Percentiles rank a stretch among this genome's conserved stretches.
phyloP scores from a whole-genome alignment of 2,797 vertebrate genomes.

The Streptopelia turtur region DNA sequence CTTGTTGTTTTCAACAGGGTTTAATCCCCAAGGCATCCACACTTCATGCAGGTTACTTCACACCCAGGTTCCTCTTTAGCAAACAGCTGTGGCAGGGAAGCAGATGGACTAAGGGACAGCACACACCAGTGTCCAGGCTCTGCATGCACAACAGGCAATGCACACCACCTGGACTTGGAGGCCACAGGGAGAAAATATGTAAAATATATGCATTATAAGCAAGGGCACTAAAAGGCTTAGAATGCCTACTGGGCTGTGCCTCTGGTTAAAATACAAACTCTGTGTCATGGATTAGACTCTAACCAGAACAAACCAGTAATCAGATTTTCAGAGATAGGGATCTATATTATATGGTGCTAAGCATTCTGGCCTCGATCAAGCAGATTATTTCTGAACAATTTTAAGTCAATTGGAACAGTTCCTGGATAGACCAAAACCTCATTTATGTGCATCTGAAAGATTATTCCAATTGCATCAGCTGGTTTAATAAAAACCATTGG shows the following conservation, averaged over 20 bases:
- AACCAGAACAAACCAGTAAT: slow-evolving; percentile 45
- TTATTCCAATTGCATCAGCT: slow-evolving; percentile 46
- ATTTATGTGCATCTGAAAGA: slow-evolving; percentile 18
- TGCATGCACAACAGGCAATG: not conserved
- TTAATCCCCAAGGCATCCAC: not conserved
- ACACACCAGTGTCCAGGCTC: not conserved
- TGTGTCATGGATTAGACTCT: slow-evolving; percentile 4
- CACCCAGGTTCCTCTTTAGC: not conserved
- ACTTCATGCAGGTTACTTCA: not conserved
- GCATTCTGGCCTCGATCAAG: slow-evolving; percentile 21
- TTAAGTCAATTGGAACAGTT: slow-evolving; percentile 38
- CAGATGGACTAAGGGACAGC: not conserved
- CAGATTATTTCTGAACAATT: slow-evolving; percentile 41
- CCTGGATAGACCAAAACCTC: slow-evolving; percentile 18
- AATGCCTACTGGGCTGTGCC: not conserved
- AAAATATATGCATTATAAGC: not conserved
- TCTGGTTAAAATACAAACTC: not conserved
- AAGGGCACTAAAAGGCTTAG: not conserved
- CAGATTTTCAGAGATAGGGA: slow-evolving; percentile 49
- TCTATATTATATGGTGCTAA: slow-evolving; percentile 15
- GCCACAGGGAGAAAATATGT: not conserved
- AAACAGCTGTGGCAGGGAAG: not conserved
- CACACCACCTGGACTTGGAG: not conserved
- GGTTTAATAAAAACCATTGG: not conserved
- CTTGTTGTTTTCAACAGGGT: not conserved